A percentile compares a stretch with the other conserved stretches of the same genome.
Conservation (phyloP, 2,888 invertebrate genomes). For the Brachynemurus nebulosus region DNA sequence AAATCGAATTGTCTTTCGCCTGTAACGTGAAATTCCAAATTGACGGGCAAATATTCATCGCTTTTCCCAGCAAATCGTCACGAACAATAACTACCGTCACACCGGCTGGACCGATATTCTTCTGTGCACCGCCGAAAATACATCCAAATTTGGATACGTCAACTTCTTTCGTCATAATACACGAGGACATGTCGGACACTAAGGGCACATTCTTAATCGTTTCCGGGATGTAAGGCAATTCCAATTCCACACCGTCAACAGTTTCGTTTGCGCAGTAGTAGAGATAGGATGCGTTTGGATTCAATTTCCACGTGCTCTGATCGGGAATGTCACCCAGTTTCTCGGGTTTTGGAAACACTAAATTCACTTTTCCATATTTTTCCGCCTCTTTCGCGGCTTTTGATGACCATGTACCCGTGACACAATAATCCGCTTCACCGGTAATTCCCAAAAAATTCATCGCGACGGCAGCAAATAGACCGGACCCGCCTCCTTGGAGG, state of each 20-base stretch:
- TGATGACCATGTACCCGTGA: slow-evolving; percentile 87
- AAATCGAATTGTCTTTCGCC: slow-evolving; percentile 73
- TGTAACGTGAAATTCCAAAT: slow-evolving; percentile 75
- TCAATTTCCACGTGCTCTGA: slow-evolving; percentile 64
- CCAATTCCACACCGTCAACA: slow-evolving; percentile 85
- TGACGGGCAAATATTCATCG: slow-evolving; percentile 65
- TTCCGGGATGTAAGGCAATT: slow-evolving; percentile 65
- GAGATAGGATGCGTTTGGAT: slow-evolving; percentile 84
- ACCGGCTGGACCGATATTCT: slow-evolving; percentile 94
- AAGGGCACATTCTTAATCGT: slow-evolving; percentile 73
- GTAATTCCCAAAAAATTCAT: slow-evolving; percentile 72
- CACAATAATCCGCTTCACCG: slow-evolving; percentile 72
- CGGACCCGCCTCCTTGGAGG: slow-evolving; percentile 91
- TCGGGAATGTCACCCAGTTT: slow-evolving; percentile 64
- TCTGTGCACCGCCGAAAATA: slow-evolving; percentile 94
- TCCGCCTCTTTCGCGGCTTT: slow-evolving; percentile 92
- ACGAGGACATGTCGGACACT: slow-evolving; percentile 96
- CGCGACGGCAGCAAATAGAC: slow-evolving; percentile 86
- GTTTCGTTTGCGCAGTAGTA: slow-evolving; percentile 98
- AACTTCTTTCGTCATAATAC: slow-evolving; percentile 76
- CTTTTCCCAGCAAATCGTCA: slow-evolving; percentile 75
- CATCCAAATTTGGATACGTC: slow-evolving; percentile 90
- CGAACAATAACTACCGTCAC: slow-evolving; percentile 83
- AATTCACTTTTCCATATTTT: slow-evolving; percentile 83
- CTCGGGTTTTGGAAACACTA: slow-evolving; percentile 61